Conservation (phyloP, 2,888 invertebrate genomes). For the Muscina levida region DNA sequence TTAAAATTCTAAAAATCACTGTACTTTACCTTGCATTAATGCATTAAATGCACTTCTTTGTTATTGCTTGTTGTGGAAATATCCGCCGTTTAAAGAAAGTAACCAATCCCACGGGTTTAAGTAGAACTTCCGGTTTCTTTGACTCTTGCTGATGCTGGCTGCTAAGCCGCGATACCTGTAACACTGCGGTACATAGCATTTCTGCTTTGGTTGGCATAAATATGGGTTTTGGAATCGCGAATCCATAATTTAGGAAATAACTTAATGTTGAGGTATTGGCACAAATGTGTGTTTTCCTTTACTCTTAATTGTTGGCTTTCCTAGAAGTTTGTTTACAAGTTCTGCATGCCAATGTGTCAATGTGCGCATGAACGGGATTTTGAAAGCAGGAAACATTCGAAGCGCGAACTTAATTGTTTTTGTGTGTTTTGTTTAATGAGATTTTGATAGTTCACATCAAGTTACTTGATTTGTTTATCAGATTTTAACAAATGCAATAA, state of each 20-base stretch:
- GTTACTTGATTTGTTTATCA: constrained; percentile 26
- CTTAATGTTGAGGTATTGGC: constrained; percentile 45
- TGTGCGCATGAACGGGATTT: constrained; percentile 7
- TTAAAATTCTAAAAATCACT: no score
- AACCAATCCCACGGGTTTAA: constrained; percentile 61
- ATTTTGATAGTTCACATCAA: constrained; percentile 28
- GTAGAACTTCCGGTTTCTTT: constrained; percentile 62
- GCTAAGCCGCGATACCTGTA: background rate
- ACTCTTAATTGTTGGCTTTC: constrained; percentile 3
- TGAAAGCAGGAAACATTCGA: constrained; percentile 20
- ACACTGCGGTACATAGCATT: no score
- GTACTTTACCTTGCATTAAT: no score
- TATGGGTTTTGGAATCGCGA: constrained; percentile 14
- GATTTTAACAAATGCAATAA: background rate
- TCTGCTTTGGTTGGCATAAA: background rate
- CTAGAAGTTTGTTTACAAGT: background rate
- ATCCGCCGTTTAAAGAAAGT: constrained; percentile 55
- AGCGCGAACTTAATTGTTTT: constrained; percentile 25
- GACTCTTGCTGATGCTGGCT: constrained; percentile 24
- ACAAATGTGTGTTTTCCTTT: constrained; percentile 51
- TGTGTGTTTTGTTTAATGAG: constrained; percentile 34
- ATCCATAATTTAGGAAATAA: constrained; percentile 62
- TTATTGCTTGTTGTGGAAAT: background rate
- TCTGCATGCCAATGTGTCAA: background rate
- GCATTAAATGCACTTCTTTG: background rate